Conservation (phyloP, 2,113 vertebrate species). For the Phalacrocorax pelagicus region DNA sequence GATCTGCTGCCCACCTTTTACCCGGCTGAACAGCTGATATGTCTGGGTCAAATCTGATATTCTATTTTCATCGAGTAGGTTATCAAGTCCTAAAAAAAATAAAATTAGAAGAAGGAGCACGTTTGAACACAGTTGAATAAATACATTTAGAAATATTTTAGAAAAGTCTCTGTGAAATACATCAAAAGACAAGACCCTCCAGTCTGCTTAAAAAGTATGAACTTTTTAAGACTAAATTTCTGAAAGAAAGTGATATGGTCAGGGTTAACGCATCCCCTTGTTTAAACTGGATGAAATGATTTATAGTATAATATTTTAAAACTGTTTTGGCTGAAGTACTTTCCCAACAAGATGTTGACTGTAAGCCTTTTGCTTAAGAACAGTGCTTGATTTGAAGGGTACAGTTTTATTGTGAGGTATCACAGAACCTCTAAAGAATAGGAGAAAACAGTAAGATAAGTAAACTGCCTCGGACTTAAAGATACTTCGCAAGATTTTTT, state of each 20-base stretch:
- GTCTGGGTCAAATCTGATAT: conserved; percentile 79
- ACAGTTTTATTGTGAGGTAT: not conserved
- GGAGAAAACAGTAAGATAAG: not conserved
- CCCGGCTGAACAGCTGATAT: conserved; percentile 81
- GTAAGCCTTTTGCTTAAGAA: not conserved
- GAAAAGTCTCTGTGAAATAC: not conserved
- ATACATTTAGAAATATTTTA: not conserved
- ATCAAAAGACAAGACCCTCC: not conserved
- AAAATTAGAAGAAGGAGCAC: not conserved
- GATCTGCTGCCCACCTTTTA: conserved; percentile 79
- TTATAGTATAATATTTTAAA: not conserved
- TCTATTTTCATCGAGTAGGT: conserved; percentile 80
- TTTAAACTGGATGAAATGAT: not conserved
- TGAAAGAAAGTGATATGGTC: not conserved
- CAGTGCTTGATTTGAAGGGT: not conserved
- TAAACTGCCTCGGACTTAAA: not conserved
- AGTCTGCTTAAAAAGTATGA: not conserved
- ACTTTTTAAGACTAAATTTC: not conserved
- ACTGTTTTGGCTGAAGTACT: not conserved
- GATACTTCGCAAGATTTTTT: not conserved
- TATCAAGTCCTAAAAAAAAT: conserved; percentile 74
- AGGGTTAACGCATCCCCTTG: not conserved
- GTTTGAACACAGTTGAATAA: not conserved
- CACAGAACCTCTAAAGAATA: not conserved
- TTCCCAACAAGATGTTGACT: not conserved